Evolutionary conservation across 2,888 invertebrate genomes (phyloP), one percentile per base, ranked within the genome.

Genomic region (Sminthurinus aureus): DNA sequence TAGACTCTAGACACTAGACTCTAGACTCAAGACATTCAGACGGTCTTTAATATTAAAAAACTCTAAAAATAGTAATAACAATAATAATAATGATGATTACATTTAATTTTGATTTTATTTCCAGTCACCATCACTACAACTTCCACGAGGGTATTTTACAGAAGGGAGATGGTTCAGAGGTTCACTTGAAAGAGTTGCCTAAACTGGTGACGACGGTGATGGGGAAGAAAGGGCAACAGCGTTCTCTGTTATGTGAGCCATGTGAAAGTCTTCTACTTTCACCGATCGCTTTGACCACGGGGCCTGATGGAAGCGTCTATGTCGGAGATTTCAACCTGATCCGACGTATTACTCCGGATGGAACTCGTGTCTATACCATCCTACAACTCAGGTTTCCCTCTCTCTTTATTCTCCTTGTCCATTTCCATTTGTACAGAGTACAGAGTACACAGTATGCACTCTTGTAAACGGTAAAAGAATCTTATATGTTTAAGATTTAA

Each of bases 81-180:
- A 1, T 38, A 38, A 38, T 38, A 38, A 38, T 38, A 4, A 1
- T 6, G 1, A 38, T 38, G 38, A 38, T n/a, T n/a, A n/a, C n/a
- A n/a, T n/a, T n/a, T n/a, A n/a, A n/a, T n/a, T n/a, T n/a, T n/a
- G n/a, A n/a, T n/a, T n/a, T n/a, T 38, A 38, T 6, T 38, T 38
- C 6, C 6, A 38, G 38, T 86, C 98, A 99, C 91, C 99, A 99
- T 91, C 97, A 98, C 90, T 98, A 98, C 91, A 99, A 99, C 91
- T 98, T 98, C 93, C 96, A 98, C 90, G 98, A 99, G 92, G 98
- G 97, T 26, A 98, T 99, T 86, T 92, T 99, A 74, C 98, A 99
- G 91, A 98, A 98, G 90, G 99, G 99, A 67, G 98, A 98, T 90
- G 99, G 99, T 82, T 96, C 97, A 1, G 95, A 97, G 73, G 92